Percentiles rank a stretch among this genome's conserved stretches.
These are phyloP conservation scores for Myotis findleyi DNA, from an alignment of 2,797 vertebrate species.

Conservation along the genomic window DNA sequence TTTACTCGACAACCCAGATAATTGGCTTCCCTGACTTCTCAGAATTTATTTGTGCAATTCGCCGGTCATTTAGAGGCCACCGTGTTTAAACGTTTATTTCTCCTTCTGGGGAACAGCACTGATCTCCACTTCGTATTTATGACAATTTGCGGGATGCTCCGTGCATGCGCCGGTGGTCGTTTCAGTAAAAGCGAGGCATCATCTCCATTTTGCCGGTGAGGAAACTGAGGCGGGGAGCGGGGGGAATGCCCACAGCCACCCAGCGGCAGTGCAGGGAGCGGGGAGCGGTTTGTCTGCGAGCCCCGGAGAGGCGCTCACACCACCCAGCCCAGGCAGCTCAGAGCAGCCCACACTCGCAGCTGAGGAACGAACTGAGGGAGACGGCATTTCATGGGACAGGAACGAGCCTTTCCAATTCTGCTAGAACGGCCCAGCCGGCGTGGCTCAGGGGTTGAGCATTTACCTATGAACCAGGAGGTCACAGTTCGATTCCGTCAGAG, in stretches of 20 bases:
- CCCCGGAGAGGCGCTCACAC: fast-evolving
- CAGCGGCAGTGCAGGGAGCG: fast-evolving
- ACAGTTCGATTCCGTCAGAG: no score
- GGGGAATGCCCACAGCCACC: not conserved
- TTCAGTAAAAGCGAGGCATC: not conserved
- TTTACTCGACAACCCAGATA: not conserved
- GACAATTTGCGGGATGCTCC: fast-evolving
- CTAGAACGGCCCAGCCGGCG: fast-evolving
- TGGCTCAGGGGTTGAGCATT: no score
- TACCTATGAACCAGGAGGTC: no score
- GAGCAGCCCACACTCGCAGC: fast-evolving
- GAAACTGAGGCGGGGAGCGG: not conserved
- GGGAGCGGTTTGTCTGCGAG: not conserved
- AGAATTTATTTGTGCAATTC: not conserved
- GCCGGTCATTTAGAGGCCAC: not conserved
- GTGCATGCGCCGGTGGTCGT: fast-evolving
- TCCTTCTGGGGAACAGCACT: not conserved
- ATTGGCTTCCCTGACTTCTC: not conserved
- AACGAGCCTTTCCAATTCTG: fast-evolving
- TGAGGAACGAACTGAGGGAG: not conserved
- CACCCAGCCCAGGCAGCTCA: fast-evolving
- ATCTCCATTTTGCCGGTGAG: not conserved
- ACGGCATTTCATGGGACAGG: fast-evolving
- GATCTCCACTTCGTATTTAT: fast-evolving
- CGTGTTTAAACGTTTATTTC: not conserved